phyloP scores from a whole-genome alignment of 2,797 vertebrate species.

The Poecilia gillii region DNA sequence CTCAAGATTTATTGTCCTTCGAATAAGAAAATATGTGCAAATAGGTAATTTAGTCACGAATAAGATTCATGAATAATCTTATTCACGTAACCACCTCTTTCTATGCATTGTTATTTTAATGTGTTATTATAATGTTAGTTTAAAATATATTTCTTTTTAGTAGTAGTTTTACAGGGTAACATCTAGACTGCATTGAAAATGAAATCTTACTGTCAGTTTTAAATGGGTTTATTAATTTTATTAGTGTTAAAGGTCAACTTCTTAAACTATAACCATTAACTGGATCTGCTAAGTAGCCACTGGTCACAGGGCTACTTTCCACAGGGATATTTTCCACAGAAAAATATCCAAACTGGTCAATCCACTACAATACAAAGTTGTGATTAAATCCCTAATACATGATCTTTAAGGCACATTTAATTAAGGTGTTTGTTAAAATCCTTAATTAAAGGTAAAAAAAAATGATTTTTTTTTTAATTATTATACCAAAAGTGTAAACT shows the following conservation, averaged over 20 bases:
- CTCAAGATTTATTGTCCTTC: background rate
- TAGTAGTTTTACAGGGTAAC: background rate
- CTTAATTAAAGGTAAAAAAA: background rate
- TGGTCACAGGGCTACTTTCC: background rate
- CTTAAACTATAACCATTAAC: background rate
- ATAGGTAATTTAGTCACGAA: background rate
- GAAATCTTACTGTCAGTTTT: background rate
- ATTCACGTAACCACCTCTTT: background rate
- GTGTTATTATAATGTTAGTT: background rate
- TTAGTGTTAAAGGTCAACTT: background rate
- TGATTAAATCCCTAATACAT: background rate
- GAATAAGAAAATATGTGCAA: background rate
- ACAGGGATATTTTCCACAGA: background rate
- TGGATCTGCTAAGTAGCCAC: background rate
- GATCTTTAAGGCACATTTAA: background rate
- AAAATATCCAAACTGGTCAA: background rate
- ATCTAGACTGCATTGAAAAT: background rate
- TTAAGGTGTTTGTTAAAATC: background rate
- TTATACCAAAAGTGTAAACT: no score
- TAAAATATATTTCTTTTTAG: background rate
- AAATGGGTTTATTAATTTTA: background rate
- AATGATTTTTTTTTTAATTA: background rate
- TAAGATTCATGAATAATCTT: background rate
- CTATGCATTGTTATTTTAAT: background rate
- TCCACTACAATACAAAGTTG: background rate